Evolutionary conservation across 2,888 invertebrate species (phyloP).

Genomic region (Tridacna gigas): DNA sequence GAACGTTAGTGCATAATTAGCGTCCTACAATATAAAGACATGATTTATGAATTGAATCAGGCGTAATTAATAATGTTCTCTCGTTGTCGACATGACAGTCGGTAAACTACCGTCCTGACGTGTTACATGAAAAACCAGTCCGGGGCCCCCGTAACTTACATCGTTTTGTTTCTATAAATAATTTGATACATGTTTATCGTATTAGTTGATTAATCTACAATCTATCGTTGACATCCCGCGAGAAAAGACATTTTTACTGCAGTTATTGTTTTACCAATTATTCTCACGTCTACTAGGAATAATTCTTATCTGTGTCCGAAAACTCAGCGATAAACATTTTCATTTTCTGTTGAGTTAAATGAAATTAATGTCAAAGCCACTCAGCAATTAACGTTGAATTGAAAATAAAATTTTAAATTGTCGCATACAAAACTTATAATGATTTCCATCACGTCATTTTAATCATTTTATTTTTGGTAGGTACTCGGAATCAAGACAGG

Average conservation of each 20-base stretch:
- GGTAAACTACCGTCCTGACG: conserved; percentile 15
- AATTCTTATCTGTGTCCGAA: neutral
- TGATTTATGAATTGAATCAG: conserved; percentile 1
- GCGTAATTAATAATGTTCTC: conserved; percentile 13
- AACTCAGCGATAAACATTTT: neutral
- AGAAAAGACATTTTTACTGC: neutral
- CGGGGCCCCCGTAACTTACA: neutral
- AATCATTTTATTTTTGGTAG: too few species aligned
- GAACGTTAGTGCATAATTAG: neutral
- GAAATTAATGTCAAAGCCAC: neutral
- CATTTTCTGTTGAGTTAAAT: too few species aligned
- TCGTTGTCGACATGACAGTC: conserved; percentile 7
- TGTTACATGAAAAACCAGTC: neutral
- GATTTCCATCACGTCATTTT: too few species aligned
- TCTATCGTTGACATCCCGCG: conserved; percentile 5
- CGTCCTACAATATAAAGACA: neutral
- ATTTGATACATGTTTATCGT: conserved; percentile 7
- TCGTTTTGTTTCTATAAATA: conserved; percentile 19
- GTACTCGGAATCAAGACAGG: too few species aligned
- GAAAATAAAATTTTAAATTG: neutral
- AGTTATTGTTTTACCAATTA: neutral
- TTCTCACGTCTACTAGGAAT: neutral
- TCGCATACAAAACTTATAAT: too few species aligned
- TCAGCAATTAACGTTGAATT: neutral
- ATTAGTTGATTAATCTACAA: conserved; percentile 17